Base-by-base conservation (phyloP, 2,888 invertebrate genomes). In the Fragum fragum region DNA sequence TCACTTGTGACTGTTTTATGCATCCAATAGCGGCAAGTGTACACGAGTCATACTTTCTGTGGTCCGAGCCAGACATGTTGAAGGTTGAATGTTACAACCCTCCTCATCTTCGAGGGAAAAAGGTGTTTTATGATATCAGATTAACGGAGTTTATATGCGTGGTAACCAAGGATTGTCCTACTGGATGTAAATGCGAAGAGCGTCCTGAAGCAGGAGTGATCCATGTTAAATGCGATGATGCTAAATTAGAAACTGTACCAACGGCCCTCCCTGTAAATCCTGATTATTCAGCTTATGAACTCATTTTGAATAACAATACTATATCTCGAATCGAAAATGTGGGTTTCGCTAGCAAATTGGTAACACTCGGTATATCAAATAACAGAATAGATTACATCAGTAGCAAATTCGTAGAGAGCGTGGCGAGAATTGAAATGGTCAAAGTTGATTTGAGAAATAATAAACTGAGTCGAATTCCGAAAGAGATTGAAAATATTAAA, bases 1-100 rank as follows among this genome's bases (percentile, higher is more conserved):
- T 81, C 52, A 59, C 57, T n/a, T 88, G 87, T 52, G 88, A 88
- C 72, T 88, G 88, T 32, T 72, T 84, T 18, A 55, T 85, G 26
- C 75, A 87, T 55, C 69, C 81, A 18, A 29, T 87, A 36, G 68
- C 73, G 2, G 59, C 55, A 1, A 69, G 72, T n/a, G 57, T 82
- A 14, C 57, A 75, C 16, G 42, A 73, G 16, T 86, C 88, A 0
- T 87, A 83, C 42, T 86, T 75, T 53, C 70, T 66, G 53, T 85
- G 76, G 29, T 47, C 78, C 7, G 28, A 76, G 23, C 72, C 69
- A 1, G 79, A 79, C 18, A 42, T 78, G 3, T 57, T 83, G 18
- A 29, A 79, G 16, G 52, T 87, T 1, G 47, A 71, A 14, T 88
- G 88, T 66, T 28, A 79, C 7, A 72, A 61, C 21, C 88, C 87